Evolutionary conservation across 2,113 vertebrate genomes (phyloP), one percentile per base, ranked within the genome.

Genomic region (Tyto alba): DNA sequence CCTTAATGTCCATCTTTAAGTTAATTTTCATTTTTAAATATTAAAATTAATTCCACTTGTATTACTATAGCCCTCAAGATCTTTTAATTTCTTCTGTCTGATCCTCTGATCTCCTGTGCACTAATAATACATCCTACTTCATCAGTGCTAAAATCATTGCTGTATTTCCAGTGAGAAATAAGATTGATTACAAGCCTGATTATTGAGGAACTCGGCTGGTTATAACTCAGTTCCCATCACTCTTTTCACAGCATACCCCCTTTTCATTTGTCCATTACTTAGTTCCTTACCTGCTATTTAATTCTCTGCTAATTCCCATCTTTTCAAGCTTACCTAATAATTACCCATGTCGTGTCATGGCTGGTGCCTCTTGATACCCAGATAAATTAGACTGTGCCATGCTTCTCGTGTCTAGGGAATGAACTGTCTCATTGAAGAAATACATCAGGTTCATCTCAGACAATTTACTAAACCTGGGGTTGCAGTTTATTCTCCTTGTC

Each of bases 261-360:
- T 88, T 77, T 93, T 80, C 72, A n/a, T 62, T 64, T 56, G 50
- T 53, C 82, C 75, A 2, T 85, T 63, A 11, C 26, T 88, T 59
- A 67, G 66, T 91, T 88, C 75, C 88, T 94, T 83, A 36, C 75
- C 82, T 83, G 59, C 75, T 77, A 21, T 73, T 14, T 93, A 92
- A 92, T 90, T 81, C 57, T 82, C 75, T 94, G 85, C 85, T 97
- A 91, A 96, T 94, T 91, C 74, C 74, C 48, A 56, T 89, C 57
- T 94, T 94, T 85, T 79, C 81, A 89, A 83, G 87, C 81, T 82
- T 82, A 23, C 84, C 77, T 76, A 57, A 72, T 94, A 97, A 94
- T 93, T 93, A 73, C 67, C 72, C 26, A 8, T 73, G 90, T 94
- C 5, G 0, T 73, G 91, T 85, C 88, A 53, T 34, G 17, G 48